Evolutionary conservation across 53 echinoderm and acorn worm species (phyloP), one percentile per base, ranked within the genome.

Genomic region (Paelopatides confundens): DNA sequence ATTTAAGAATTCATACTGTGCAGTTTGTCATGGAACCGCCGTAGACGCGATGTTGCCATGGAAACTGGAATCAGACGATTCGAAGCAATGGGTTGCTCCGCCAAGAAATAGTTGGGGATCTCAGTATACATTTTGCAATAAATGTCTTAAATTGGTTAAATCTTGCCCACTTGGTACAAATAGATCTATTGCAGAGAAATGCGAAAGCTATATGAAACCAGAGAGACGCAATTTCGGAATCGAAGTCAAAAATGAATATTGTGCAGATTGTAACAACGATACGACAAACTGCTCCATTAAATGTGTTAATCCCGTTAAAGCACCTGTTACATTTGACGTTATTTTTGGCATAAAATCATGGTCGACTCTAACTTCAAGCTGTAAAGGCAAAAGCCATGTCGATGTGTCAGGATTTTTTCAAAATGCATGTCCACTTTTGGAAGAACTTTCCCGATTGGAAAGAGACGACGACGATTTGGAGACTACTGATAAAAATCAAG

Each of bases 311-410:
- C 3, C 21, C 18, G 15, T 38, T 26, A 76, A 18, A 38, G 5
- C 15, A n/a, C 37, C 38, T 3, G 84, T 83, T 7, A 83, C 84
- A 36, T 83, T 83, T 65, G 84, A 83, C 35, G 84, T 83, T 8
- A 24, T 83, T 12, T 83, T 83, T 64, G 84, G 63, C 18, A 14
- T 83, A 21, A 35, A 83, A 13, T 83, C 84, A 7, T 83, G 84
- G 84, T 64, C 63, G 35, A 30, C 38, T 0, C 9, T 79, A 52
- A 51, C 51, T 29, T 27, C 79, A 15, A 79, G n/a, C 31, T 79
- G 79, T 31, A n/a, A 21, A 21, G 36, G 47, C 12, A 38, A 36
- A 8, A 6, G 12, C 23, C 27, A 39, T 2, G 40, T 39, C 11
- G 46, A 52, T 54, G 31, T 39, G 24, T 29, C n/a, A 1, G 81